Conservation (phyloP, 2,113 vertebrate species). For the Antechinus stuartii region DNA sequence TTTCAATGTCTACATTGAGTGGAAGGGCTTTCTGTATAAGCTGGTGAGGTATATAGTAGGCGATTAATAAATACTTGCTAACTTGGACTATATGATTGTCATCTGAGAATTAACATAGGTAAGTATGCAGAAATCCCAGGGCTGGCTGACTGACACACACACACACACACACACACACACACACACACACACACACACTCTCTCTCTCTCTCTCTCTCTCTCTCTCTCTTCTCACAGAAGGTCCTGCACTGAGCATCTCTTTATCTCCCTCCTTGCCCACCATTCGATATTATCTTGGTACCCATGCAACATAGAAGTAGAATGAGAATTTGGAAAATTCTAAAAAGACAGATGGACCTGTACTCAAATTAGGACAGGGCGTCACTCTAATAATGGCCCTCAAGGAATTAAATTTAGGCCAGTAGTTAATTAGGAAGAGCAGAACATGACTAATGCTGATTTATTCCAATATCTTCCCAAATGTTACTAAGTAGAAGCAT, state of each 20-base stretch:
- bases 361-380: background rate
- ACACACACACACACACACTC: too few relatives aligned
- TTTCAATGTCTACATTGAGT: background rate
- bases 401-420: background rate
- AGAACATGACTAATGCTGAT: background rate
- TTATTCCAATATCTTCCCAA: constrained; percentile 38
- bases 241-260: background rate
- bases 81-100: background rate
- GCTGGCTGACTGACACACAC: too few relatives aligned
- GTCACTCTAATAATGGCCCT: constrained; percentile 18
- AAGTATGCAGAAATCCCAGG: background rate
- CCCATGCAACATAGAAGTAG: background rate
- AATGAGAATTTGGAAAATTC: constrained; percentile 4
- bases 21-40: background rate
- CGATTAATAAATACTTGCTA: background rate
- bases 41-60: background rate
- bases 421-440: constrained; percentile 15
- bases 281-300: background rate
- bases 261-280: background rate
- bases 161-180: too few relatives aligned
- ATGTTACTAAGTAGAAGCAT: background rate
- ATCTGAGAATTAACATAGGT: background rate
- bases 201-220: too few relatives aligned
- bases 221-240: background rate
- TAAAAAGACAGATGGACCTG: constrained; percentile 31